Base-by-base conservation (phyloP, 2,888 invertebrate genomes). In the Bhutanitis thaidina region DNA sequence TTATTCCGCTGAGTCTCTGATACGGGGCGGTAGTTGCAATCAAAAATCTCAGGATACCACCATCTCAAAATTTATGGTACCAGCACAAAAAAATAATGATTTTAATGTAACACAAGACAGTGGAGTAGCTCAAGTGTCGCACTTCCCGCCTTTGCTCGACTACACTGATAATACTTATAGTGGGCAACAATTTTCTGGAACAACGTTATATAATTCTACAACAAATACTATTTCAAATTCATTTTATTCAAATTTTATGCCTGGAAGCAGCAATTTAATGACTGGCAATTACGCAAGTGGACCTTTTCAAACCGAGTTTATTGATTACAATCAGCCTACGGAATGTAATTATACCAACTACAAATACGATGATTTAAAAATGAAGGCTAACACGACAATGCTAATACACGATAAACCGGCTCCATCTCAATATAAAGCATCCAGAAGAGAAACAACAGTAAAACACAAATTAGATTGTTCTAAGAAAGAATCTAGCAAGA, bases 391-490 rank as follows among this genome's bases (percentile, higher is more conserved):
- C 46, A 57, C 77, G 9, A 53, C 74, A 12, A 67, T 71, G 43
- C 81, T 74, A 53, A 73, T 74, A 53, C 74, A 81, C 48, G 89
- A 88, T 1, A 89, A 86, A 65, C 60, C 70, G 40, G 62, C 74
- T 54, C 57, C 76, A 13, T 71, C 73, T 55, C 56, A 57, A 39
- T 85, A 80, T 56, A 87, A 84, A 59, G 78, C 67, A 56, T 74
- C 82, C 0, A 75, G 83, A 56, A 70, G 85, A 61, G 89, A 89
- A 55, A 73, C 84, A 0, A 70, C 78, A n/a, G 67, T 80, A 1
- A 89, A 89, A 65, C 89, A 89, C 56, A 89, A 89, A 64, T 57
- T 88, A 37, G 89, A 89, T 62, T 88, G 86, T 67, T 77, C 83
- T n/a, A 89, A 89, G 60, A 89, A 89, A 49, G 89, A 89, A 37